Base-by-base conservation (phyloP, 2,888 invertebrate species). In the Eudemis profundana region DNA sequence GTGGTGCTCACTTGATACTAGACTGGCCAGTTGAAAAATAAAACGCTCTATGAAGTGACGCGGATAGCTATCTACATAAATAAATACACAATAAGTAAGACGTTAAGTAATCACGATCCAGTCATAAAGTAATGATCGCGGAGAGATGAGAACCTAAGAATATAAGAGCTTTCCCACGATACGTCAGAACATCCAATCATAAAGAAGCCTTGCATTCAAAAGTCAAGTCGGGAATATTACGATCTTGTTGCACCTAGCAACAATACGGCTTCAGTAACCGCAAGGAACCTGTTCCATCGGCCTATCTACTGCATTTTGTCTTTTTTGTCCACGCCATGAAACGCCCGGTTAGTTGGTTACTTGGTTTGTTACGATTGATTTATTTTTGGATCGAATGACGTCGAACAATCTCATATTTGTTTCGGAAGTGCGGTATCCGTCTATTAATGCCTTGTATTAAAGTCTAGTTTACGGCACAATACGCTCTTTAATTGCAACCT, bases 231-330 rank as follows among this genome's bases (percentile, higher is more conserved):
- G 27, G 44, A 56, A 42, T 23, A 49, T 29, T 46, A 51, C 61
- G 44, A 38, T 47, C 36, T 57, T 21, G 57, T 51, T 46, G 62
- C 68, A 56, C 67, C 64, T 70, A 64, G 62, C 67, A 68, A 67
- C 69, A 77, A 74, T 85, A 87, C 79, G 87, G 87, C 86, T 88
- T 89, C 86, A 72, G 75, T 75, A 76, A 89, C 90, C 89, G 78
- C 90, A 88, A 81, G 73, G 76, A 84, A 86, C 85, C 84, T 78
- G 85, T 85, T 84, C 77, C 75, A 72, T 74, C 77, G 72, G 70
- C 69, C 73, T 74, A 74, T 73, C 70, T 70, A 68, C 57, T 59
- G 69, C 68, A 64, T 76, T 78, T 79, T 76, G 57, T 70, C 76
- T 82, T 84, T 84, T 83, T 71, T 60, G 59, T 53, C 50, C 47